phyloP scores from a whole-genome alignment of 2,797 vertebrate genomes.

The Sebastes melanostomus region DNA sequence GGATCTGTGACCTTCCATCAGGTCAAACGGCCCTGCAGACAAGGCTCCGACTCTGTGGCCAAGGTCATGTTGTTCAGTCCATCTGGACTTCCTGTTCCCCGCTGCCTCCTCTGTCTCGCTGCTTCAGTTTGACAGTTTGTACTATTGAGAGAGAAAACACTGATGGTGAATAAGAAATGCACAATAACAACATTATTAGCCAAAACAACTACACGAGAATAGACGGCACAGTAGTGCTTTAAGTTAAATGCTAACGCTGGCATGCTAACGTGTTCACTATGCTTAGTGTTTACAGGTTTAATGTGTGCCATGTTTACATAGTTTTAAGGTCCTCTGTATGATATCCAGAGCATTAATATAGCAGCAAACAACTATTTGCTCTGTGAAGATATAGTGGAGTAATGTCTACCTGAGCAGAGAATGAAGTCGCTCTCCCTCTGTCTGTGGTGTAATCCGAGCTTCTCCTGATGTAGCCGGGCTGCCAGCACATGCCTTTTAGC shows the following conservation, averaged over 20 bases:
- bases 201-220: background rate
- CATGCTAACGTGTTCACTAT: no score
- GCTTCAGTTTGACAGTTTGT: background rate
- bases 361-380: no score
- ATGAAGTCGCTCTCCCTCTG: no score
- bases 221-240: background rate
- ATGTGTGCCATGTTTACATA: background rate
- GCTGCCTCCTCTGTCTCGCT: background rate
- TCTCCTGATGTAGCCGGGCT: no score
- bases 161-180: background rate
- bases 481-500: no score
- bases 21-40: conserved; percentile 48
- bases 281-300: background rate
- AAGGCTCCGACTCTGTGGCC: conserved; percentile 17
- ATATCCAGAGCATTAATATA: no score
- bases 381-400: no score
- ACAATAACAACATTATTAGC: background rate
- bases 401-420: no score
- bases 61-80: conserved; percentile 7
- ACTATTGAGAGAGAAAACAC: background rate
- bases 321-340: no score
- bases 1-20: conserved; percentile 47
- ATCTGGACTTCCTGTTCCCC: background rate
- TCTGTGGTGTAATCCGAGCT: no score
- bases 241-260: no score